Percentiles rank a stretch among this genome's conserved stretches.
Conservation (phyloP, 1,140 invertebrate species). For the Papilio aristodemus region DNA sequence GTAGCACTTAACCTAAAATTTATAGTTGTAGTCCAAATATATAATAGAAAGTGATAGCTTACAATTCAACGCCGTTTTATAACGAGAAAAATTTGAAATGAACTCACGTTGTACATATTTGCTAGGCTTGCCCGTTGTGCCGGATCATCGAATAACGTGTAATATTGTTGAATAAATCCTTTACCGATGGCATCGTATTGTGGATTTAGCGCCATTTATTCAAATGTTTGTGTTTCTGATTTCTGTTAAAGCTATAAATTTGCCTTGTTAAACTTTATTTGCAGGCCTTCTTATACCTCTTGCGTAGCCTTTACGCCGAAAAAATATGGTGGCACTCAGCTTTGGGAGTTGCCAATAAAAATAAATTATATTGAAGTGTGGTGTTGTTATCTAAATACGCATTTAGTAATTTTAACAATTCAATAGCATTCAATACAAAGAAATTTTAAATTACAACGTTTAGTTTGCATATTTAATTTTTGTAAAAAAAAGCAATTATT, state of each 20-base stretch:
- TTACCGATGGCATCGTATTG: slow-evolving; percentile 95
- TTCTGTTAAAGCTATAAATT: slow-evolving; percentile 44
- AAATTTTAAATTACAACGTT: too few species aligned
- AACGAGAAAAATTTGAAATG: slow-evolving; percentile 33
- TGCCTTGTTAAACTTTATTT: slow-evolving; percentile 49
- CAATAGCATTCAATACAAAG: too few species aligned
- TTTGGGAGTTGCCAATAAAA: background rate
- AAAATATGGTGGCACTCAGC: slow-evolving; percentile 40
- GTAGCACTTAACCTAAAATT: slow-evolving; percentile 9
- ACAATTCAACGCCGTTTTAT: background rate
- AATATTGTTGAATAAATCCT: slow-evolving; percentile 96
- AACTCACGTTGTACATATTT: slow-evolving; percentile 96
- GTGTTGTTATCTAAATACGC: too few species aligned
- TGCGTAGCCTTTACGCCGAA: slow-evolving; percentile 45
- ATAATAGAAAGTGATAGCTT: background rate
- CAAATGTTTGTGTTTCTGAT: slow-evolving; percentile 48
- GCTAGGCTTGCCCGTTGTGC: slow-evolving; percentile 88
- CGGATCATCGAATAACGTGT: slow-evolving; percentile 93
- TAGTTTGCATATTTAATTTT: too few species aligned
- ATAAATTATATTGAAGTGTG: too few species aligned
- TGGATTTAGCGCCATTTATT: slow-evolving; percentile 90
- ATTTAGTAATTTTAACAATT: too few species aligned
- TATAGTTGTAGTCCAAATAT: background rate
- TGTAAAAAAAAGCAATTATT: too few species aligned
- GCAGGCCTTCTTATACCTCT: slow-evolving; percentile 46